phyloP scores from a whole-genome alignment of 2,113 vertebrate genomes.

The Neolamprologus tretocephalus region DNA sequence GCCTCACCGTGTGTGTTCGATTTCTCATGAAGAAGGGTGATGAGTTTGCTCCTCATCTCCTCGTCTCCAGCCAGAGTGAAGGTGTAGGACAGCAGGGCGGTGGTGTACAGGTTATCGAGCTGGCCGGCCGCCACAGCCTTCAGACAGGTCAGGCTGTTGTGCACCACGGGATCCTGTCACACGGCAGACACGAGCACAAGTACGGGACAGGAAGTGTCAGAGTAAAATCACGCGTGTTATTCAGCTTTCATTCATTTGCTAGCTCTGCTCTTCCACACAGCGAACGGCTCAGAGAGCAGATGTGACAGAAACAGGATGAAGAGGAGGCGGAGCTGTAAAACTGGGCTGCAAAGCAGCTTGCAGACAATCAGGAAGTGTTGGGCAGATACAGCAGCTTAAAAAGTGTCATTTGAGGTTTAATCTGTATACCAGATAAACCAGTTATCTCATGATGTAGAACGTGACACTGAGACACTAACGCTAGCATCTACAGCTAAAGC shows the following conservation, averaged over 20 bases:
- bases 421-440: neutral
- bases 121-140: neutral
- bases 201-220: neutral
- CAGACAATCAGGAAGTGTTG: neutral
- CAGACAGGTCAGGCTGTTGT: conserved; percentile 71
- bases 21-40: conserved; percentile 42
- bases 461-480: neutral
- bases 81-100: conserved; percentile 80
- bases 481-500: neutral
- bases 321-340: neutral
- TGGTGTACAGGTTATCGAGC: conserved; percentile 68
- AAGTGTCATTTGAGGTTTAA: neutral
- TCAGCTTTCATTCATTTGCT: neutral
- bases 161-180: conserved; percentile 63
- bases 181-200: neutral
- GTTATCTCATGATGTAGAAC: neutral
- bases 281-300: neutral
- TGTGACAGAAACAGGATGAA: neutral
- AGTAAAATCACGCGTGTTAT: neutral
- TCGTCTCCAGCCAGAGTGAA: conserved; percentile 77
- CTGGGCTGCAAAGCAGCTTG: neutral
- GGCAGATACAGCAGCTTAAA: neutral
- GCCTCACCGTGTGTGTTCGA: conserved; percentile 11
- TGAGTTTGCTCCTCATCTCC: conserved; percentile 56
- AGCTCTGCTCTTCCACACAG: neutral